phyloP scores from a whole-genome alignment of 2,113 vertebrate species.

The Tachycineta bicolor region DNA sequence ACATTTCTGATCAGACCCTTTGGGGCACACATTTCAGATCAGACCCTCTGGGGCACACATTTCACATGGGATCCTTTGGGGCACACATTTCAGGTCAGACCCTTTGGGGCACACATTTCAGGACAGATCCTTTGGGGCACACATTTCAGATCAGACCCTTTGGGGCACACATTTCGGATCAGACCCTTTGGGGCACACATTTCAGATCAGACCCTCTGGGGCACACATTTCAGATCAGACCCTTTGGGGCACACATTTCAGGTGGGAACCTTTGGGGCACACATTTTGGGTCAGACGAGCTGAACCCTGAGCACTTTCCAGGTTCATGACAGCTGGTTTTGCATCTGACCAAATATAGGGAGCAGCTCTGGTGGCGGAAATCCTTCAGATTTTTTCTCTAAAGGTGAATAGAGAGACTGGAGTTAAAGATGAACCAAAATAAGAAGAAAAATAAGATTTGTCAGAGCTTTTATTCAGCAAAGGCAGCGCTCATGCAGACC shows the following conservation, averaged over 20 bases:
- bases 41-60: too few relatives aligned
- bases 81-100: too few relatives aligned
- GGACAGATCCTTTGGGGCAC: too few relatives aligned
- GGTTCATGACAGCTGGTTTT: background rate
- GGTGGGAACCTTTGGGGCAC: background rate
- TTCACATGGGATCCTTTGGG: too few relatives aligned
- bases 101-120: too few relatives aligned
- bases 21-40: too few relatives aligned
- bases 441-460: background rate
- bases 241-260: too few relatives aligned
- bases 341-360: background rate
- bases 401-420: background rate
- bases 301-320: background rate
- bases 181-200: background rate
- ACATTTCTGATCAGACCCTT: too few relatives aligned
- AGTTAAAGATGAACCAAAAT: too few relatives aligned
- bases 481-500: background rate
- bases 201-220: background rate
- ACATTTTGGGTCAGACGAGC: background rate
- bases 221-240: background rate
- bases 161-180: background rate
- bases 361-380: background rate
- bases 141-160: background rate
- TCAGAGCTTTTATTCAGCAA: background rate
- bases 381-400: background rate